Evolutionary conservation across 2,113 vertebrate genomes (phyloP), one percentile per base, ranked within the genome.

Genomic region (Chlorocebus sabaeus): DNA sequence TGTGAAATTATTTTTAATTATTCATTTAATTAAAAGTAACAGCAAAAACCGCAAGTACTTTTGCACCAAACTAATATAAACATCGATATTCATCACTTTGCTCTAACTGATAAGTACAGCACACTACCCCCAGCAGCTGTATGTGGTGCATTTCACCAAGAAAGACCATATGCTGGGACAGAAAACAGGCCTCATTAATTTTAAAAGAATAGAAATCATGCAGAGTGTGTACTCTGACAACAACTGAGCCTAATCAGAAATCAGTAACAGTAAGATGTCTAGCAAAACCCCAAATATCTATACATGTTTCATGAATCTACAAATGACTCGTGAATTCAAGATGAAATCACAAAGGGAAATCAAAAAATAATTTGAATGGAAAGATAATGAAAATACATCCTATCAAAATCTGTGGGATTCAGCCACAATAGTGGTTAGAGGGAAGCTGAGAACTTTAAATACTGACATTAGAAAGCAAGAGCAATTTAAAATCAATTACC

Each of bases 201-300:
- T 52, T 86, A 32, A 55, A 73, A 78, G 73, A 70, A n/a, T 30
- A 17, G 43, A 48, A 64, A 38, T 72, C n/a, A 70, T 2, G n/a
- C 6, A 12, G 45, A 20, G 12, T 35, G n/a, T 25, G 9, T 52
- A 23, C 59, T 72, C 89, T 8, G 35, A 43, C 73, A 50, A 72
- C 55, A 55, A 72, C 43, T 61, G 61, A 78, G 84, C 55, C 52
- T 72, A 52, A 38, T 92, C 84, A 79, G 59, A 78, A 72, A 84
- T 78, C 50, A 89, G n/a, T 72, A 72, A 22, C 7, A 9, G 43
- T 40, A 57, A n/a, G 35, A 11, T 48, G 23, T 35, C 68, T 72
- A 52, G 89, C 48, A 61, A 96, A 96, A 64, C 32, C 81, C 88
- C 50, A 86, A 81, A 32, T 81, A 73, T 38, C 73, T 64, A 93